Percentiles rank a stretch among this genome's conserved stretches.
These are phyloP conservation scores for Cassiopea xamachana DNA, from an alignment of 30 jellyfish, hydroid and myxozoan species.

Conservation along the genomic window DNA sequence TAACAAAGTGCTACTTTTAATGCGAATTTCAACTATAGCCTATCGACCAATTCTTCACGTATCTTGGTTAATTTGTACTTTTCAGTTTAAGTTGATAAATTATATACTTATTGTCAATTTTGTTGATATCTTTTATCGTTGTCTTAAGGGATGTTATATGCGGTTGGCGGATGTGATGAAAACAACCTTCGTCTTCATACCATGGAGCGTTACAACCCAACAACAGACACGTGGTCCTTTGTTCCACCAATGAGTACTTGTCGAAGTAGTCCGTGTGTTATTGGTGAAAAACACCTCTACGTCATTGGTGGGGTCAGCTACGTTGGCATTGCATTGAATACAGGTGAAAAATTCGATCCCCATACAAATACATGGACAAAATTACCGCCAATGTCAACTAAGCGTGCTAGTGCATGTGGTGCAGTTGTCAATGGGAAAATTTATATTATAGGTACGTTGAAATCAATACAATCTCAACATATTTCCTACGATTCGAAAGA, in stretches of 20 bases:
- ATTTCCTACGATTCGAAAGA: no score
- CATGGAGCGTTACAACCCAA: constrained; percentile 94
- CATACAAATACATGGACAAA: constrained; percentile 89
- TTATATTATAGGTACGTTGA: constrained; percentile 87
- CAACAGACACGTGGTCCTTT: constrained; percentile 96
- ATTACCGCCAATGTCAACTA: constrained; percentile 87
- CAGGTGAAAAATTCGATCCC: constrained; percentile 93
- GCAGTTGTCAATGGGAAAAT: constrained; percentile 91
- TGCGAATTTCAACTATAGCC: no score
- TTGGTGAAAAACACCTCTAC: constrained; percentile 85
- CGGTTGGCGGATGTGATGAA: constrained; percentile 99
- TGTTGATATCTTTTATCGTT: neutral
- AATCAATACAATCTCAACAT: neutral
- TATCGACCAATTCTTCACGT: no score
- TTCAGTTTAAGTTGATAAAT: neutral
- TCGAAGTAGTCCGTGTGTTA: constrained; percentile 98
- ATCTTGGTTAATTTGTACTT: neutral
- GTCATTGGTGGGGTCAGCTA: constrained; percentile 99
- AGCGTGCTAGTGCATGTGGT: constrained; percentile 99
- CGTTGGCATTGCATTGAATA: constrained; percentile 92
- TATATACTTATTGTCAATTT: neutral
- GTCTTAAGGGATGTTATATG: constrained; percentile 85
- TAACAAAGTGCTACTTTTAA: no score
- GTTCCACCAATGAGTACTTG: constrained; percentile 97
- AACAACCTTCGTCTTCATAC: constrained; percentile 93